Conservation (phyloP, 2,797 vertebrate species). For the Falco peregrinus region DNA sequence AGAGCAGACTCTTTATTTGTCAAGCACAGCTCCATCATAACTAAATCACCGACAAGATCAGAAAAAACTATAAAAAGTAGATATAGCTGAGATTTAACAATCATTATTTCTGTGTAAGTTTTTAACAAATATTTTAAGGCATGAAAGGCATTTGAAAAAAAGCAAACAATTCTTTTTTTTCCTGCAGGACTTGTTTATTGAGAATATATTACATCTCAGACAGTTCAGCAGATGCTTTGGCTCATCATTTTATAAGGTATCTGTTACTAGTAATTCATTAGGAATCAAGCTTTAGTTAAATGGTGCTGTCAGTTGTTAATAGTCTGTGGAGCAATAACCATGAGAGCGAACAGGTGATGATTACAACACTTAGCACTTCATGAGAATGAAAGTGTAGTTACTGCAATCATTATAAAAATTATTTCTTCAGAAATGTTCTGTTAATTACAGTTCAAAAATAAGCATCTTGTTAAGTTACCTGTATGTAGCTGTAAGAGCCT, state of each 20-base stretch:
- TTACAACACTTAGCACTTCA: slow-evolving; percentile 50
- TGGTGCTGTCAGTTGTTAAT: slow-evolving; percentile 27
- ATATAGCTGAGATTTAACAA: too few relatives aligned
- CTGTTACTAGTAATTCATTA: slow-evolving; percentile 22
- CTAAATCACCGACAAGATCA: background rate
- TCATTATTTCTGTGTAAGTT: background rate
- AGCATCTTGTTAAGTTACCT: slow-evolving; percentile 60
- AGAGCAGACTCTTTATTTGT: background rate
- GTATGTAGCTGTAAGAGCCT: slow-evolving; percentile 22
- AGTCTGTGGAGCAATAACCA: slow-evolving; percentile 23
- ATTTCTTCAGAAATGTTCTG: slow-evolving; percentile 49
- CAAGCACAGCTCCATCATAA: background rate
- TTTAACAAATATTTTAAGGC: background rate
- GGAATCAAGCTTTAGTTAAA: slow-evolving; percentile 55
- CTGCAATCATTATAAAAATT: slow-evolving; percentile 56
- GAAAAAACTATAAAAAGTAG: background rate
- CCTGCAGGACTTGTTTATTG: background rate
- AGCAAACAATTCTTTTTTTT: background rate
- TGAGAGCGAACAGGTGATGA: slow-evolving; percentile 57
- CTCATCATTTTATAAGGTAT: background rate
- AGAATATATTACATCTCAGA: background rate
- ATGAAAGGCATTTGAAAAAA: background rate
- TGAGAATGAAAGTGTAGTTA: slow-evolving; percentile 28
- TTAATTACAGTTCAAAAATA: slow-evolving; percentile 68
- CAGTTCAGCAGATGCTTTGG: background rate